These are phyloP conservation scores for Stenoptilia bipunctidactyla DNA, from an alignment of 2,888 invertebrate species.

Conservation along the genomic window DNA sequence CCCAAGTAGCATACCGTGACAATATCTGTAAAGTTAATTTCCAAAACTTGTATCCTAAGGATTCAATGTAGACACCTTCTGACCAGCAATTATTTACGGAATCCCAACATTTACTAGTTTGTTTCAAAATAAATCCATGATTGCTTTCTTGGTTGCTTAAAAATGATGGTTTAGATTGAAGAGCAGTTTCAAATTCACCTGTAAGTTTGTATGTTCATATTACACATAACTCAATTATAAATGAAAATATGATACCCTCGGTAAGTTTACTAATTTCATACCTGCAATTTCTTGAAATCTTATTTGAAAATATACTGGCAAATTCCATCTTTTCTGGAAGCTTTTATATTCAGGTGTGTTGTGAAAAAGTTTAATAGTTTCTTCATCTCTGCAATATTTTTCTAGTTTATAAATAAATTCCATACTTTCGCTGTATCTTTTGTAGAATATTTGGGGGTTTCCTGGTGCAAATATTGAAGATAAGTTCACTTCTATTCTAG, in stretches of 20 bases:
- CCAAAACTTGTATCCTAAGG: slow-evolving; percentile 87
- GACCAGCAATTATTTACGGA: slow-evolving; percentile 77
- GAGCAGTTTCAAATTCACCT: slow-evolving; percentile 17
- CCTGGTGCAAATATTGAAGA: slow-evolving; percentile 92
- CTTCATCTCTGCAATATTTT: slow-evolving; percentile 70
- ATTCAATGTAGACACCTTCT: slow-evolving; percentile 82
- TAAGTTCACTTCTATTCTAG: slow-evolving; percentile 83
- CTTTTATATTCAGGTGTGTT: slow-evolving; percentile 79
- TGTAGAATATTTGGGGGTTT: slow-evolving; percentile 89
- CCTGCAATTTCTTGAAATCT: slow-evolving; percentile 94
- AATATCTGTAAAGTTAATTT: slow-evolving; percentile 88
- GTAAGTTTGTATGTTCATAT: not conserved
- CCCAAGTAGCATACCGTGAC: slow-evolving; percentile 84
- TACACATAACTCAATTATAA: not conserved
- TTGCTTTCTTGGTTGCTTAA: slow-evolving; percentile 33
- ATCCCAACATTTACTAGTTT: slow-evolving; percentile 61
- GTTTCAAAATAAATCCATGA: slow-evolving; percentile 54
- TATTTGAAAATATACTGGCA: slow-evolving; percentile 97
- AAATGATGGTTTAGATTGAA: slow-evolving; percentile 36
- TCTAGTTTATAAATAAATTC: slow-evolving; percentile 82
- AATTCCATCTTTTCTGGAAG: slow-evolving; percentile 90
- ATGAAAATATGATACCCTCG: not conserved
- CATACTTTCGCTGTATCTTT: slow-evolving; percentile 83
- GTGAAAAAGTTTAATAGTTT: slow-evolving; percentile 72
- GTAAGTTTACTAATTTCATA: slow-evolving; percentile 17